A percentile compares a stretch with the other conserved stretches of the same genome.
Conservation (phyloP, 2,797 vertebrate species). For the Alfaro cultratus region DNA sequence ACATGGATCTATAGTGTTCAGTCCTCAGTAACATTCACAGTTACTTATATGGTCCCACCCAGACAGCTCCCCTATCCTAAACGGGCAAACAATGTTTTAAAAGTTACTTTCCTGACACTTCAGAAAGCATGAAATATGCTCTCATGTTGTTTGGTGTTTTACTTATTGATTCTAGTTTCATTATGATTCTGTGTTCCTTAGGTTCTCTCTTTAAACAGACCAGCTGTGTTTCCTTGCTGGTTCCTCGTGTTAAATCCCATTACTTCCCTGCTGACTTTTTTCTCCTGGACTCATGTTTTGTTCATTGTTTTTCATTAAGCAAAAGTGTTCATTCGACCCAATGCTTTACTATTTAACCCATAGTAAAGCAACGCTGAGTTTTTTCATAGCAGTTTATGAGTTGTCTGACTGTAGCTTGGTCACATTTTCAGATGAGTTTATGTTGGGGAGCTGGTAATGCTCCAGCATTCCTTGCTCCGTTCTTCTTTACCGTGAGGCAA, state of each 20-base stretch:
- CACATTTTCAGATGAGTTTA: slow-evolving; percentile 68
- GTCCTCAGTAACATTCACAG: neutral
- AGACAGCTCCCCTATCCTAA: too few species aligned
- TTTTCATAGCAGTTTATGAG: slow-evolving; percentile 35
- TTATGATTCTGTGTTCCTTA: too few species aligned
- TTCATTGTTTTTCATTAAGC: neutral
- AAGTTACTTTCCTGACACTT: neutral
- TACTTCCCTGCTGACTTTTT: too few species aligned
- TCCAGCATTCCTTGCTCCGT: slow-evolving; percentile 61
- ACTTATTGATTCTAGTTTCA: too few species aligned
- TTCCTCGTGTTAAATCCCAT: too few species aligned
- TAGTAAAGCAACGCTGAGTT: slow-evolving; percentile 36
- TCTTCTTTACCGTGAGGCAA: slow-evolving; percentile 71
- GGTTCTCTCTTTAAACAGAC: too few species aligned
- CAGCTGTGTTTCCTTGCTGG: too few species aligned
- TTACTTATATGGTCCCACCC: neutral
- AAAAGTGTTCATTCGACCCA: neutral
- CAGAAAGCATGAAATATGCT: neutral
- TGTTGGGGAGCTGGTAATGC: slow-evolving; percentile 48
- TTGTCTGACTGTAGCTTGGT: slow-evolving; percentile 25
- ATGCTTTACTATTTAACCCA: neutral
- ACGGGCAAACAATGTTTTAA: neutral
- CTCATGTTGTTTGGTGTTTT: neutral
- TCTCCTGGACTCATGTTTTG: too few species aligned
- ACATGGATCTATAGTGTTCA: too few species aligned